These are phyloP conservation scores for Leguminivora glycinivorella DNA, from an alignment of 1,140 invertebrate genomes.

Conservation along the genomic window DNA sequence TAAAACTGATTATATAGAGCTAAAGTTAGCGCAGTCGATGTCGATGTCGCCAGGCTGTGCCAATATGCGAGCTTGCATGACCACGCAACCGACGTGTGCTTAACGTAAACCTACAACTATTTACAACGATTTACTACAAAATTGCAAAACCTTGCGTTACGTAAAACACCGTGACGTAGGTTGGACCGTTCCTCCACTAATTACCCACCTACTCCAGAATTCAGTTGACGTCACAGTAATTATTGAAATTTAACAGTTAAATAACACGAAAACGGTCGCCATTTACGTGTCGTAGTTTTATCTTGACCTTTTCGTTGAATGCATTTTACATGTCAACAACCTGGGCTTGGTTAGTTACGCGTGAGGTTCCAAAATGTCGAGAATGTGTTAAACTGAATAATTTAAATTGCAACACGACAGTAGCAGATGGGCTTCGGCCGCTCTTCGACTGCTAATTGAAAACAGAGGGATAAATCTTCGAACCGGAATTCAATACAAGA, in stretches of 20 bases:
- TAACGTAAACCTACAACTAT: not conserved
- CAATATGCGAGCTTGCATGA: not conserved
- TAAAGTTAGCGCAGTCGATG: too few species aligned
- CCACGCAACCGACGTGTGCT: not conserved
- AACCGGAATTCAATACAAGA: not conserved
- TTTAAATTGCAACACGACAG: conserved; percentile 26
- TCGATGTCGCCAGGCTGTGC: not conserved
- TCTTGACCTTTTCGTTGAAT: conserved; percentile 56
- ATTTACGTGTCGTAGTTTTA: conserved; percentile 50
- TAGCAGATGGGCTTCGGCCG: not conserved
- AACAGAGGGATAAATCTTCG: conserved; percentile 13
- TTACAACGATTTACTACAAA: conserved; percentile 18
- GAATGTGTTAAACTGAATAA: conserved; percentile 45
- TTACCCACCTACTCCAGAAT: conserved; percentile 2
- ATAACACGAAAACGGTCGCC: conserved; percentile 53
- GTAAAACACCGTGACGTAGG: conserved; percentile 6
- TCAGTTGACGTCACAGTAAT: conserved; percentile 45
- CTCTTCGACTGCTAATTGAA: not conserved
- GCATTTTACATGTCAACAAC: conserved; percentile 58
- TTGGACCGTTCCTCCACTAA: not conserved
- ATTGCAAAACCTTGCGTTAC: conserved; percentile 17
- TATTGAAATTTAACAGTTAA: conserved; percentile 37
- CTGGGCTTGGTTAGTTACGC: conserved; percentile 43
- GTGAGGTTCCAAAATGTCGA: conserved; percentile 35
- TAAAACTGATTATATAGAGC: conserved; percentile 5